Evolutionary conservation across 2,113 vertebrate genomes (phyloP).

Genomic region (Sturnus vulgaris): DNA sequence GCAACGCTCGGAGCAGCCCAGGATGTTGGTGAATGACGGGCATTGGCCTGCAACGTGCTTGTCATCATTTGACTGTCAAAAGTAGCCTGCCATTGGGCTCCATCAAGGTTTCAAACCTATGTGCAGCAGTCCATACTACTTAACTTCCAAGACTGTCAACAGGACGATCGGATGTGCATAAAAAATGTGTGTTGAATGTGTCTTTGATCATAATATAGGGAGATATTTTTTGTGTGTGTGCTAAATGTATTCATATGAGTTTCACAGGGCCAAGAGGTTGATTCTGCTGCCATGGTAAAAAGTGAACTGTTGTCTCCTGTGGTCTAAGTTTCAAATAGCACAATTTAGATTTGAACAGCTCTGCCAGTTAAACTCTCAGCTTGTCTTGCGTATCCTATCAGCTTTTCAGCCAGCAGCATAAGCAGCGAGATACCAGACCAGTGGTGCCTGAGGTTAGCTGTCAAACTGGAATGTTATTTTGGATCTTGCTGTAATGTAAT

Average conservation of each 20-base stretch:
- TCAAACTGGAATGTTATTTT: constrained; percentile 75
- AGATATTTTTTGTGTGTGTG: constrained; percentile 61
- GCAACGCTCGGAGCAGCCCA: constrained; percentile 75
- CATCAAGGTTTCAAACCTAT: constrained; percentile 78
- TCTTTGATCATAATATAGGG: constrained; percentile 79
- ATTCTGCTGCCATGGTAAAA: constrained; percentile 79
- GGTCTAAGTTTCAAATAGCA: constrained; percentile 67
- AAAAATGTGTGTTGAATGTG: constrained; percentile 65
- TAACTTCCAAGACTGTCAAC: constrained; percentile 86
- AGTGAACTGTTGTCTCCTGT: constrained; percentile 78
- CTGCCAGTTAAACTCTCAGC: constrained; percentile 56
- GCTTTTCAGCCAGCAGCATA: constrained; percentile 35
- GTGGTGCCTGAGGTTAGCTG: constrained; percentile 75
- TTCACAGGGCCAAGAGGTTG: constrained; percentile 81
- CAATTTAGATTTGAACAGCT: constrained; percentile 53
- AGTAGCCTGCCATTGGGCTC: constrained; percentile 78
- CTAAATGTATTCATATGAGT: constrained; percentile 83
- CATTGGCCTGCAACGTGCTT: constrained; percentile 84
- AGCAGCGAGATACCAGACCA: constrained; percentile 28
- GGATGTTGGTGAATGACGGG: constrained; percentile 82
- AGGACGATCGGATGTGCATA: constrained; percentile 84
- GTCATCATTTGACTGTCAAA: constrained; percentile 89
- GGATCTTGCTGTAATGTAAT: constrained; percentile 73
- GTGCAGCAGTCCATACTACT: constrained; percentile 89
- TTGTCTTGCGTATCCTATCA: constrained; percentile 59